phyloP scores from a whole-genome alignment of 2,888 invertebrate species.

The Eulithis prunata region DNA sequence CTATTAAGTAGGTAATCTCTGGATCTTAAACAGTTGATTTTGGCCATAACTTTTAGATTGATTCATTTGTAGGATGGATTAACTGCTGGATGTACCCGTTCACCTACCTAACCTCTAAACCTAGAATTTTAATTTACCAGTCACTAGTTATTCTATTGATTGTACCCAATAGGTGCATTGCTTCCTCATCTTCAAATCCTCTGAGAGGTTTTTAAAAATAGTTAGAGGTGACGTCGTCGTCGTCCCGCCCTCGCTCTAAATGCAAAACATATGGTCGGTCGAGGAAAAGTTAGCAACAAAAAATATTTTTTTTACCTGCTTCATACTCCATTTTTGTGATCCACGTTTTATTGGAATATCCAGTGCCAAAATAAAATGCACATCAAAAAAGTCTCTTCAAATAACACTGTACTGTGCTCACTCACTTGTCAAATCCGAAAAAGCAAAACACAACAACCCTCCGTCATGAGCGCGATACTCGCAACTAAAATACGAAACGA shows the following conservation, averaged over 20 bases:
- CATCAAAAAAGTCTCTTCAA: conserved; percentile 49
- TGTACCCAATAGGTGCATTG: too few species aligned
- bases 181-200: background rate
- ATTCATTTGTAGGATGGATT: too few species aligned
- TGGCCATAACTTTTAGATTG: too few species aligned
- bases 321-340: conserved; percentile 69
- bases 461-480: conserved; percentile 72
- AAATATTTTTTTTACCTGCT: conserved; percentile 63
- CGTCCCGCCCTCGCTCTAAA: conserved; percentile 57
- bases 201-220: conserved; percentile 26
- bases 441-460: conserved; percentile 58
- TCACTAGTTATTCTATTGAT: too few species aligned
- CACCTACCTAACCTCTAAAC: background rate
- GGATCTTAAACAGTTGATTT: too few species aligned
- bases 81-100: background rate
- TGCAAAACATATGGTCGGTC: conserved; percentile 70
- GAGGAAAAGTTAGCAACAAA: conserved; percentile 63
- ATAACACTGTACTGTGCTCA: conserved; percentile 41
- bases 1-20: too few species aligned
- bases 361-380: conserved; percentile 55
- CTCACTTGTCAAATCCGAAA: conserved; percentile 57
- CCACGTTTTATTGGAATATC: conserved; percentile 43
- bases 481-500: conserved; percentile 56
- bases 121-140: background rate
- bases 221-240: conserved; percentile 43